Conservation (phyloP, 2,797 vertebrate genomes). For the Parauchenoglanis ngamensis region DNA sequence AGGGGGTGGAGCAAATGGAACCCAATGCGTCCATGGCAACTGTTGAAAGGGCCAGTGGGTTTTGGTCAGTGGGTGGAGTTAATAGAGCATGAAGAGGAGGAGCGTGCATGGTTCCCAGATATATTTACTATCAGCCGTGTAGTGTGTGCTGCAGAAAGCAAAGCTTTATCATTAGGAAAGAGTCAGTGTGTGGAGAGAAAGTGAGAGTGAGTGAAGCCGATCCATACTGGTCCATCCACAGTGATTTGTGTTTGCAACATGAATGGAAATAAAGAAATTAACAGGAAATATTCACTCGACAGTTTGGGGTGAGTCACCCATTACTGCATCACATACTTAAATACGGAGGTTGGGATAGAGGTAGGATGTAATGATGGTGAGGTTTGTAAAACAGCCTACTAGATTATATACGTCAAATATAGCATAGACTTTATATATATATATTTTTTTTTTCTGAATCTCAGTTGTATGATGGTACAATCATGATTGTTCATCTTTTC, state of each 20-base stretch:
- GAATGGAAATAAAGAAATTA: neutral
- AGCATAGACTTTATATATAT: conserved; percentile 3
- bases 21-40: conserved; percentile 8
- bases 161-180: neutral
- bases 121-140: neutral
- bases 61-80: neutral
- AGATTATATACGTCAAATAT: neutral
- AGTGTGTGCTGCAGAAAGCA: neutral
- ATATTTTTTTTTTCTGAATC: neutral
- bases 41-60: neutral
- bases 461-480: neutral
- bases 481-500: neutral
- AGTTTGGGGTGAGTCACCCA: conserved; percentile 32
- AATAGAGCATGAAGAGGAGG: conserved; percentile 13
- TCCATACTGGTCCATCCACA: neutral
- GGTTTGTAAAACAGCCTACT: neutral
- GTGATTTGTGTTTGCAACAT: conserved; percentile 6
- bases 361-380: neutral
- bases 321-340: neutral
- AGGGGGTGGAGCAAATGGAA: neutral
- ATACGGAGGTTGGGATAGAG: neutral
- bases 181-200: neutral
- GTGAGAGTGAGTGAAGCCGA: neutral
- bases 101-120: neutral
- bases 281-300: conserved; percentile 37